A percentile compares a stretch with the other conserved stretches of the same genome.
Evolutionary conservation across 2,113 vertebrate genomes (phyloP).

Genomic region (Hassar affinis): DNA sequence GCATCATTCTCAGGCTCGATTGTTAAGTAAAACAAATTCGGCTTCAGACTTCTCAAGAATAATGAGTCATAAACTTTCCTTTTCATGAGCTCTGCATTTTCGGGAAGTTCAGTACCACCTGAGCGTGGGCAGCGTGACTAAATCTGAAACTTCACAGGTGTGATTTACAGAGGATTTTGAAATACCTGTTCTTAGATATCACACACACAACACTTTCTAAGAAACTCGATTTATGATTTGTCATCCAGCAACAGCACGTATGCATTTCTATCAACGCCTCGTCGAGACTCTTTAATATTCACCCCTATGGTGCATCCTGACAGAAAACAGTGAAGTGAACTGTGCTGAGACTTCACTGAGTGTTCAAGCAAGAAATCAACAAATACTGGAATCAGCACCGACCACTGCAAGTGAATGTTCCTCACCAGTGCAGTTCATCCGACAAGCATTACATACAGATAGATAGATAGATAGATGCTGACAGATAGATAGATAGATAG

Average conservation of each 20-base stretch:
- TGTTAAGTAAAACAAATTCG: not conserved
- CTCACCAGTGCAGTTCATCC: not conserved
- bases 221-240: not conserved
- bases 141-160: not conserved
- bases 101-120: not conserved
- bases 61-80: not conserved
- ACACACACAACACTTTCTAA: not conserved
- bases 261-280: not conserved
- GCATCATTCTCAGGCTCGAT: not conserved
- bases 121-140: conserved; percentile 1
- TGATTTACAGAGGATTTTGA: not conserved
- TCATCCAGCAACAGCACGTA: not conserved
- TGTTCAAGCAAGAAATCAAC: not conserved
- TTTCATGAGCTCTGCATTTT: not conserved
- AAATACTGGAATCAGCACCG: not conserved
- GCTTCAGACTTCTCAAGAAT: not conserved
- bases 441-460: no score
- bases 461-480: no score
- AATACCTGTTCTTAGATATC: not conserved
- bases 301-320: not conserved
- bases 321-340: not conserved
- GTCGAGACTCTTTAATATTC: not conserved
- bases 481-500: no score
- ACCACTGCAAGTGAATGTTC: not conserved
- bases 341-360: not conserved